These are phyloP conservation scores for Pantherophis guttatus DNA, from an alignment of 2,113 vertebrate genomes.

Conservation along the genomic window DNA sequence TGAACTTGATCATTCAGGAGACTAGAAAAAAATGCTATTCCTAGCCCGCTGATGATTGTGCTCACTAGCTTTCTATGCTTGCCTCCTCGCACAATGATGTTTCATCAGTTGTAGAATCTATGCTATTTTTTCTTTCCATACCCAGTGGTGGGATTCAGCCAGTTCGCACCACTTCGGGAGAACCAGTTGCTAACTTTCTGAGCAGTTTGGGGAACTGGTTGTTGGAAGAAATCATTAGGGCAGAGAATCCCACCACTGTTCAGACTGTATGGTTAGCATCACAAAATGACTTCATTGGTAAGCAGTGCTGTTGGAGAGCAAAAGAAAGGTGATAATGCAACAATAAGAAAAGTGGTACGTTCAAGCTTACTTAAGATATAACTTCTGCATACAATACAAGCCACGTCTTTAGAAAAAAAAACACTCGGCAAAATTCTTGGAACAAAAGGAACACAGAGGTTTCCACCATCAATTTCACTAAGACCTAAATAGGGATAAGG, in stretches of 20 bases:
- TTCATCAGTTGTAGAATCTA: neutral
- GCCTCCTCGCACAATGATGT: neutral
- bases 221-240: too few relatives aligned
- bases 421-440: conserved; percentile 54
- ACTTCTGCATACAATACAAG: conserved; percentile 8
- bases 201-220: too few relatives aligned
- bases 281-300: neutral
- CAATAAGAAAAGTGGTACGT: conserved; percentile 12
- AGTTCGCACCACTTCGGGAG: too few relatives aligned
- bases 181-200: too few relatives aligned
- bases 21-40: neutral
- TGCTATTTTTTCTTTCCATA: neutral
- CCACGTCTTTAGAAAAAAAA: conserved; percentile 54
- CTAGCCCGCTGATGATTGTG: neutral
- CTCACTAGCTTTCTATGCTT: neutral
- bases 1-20: neutral
- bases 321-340: conserved; percentile 24
- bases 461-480: conserved; percentile 27
- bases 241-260: neutral
- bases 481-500: conserved; percentile 55
- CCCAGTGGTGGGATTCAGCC: too few relatives aligned
- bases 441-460: conserved; percentile 35
- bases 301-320: conserved; percentile 16
- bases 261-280: neutral
- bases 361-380: conserved; percentile 37